Base-by-base conservation (phyloP, 53 echinoderm and acorn worm genomes). In the Apostichopus leukothele region DNA sequence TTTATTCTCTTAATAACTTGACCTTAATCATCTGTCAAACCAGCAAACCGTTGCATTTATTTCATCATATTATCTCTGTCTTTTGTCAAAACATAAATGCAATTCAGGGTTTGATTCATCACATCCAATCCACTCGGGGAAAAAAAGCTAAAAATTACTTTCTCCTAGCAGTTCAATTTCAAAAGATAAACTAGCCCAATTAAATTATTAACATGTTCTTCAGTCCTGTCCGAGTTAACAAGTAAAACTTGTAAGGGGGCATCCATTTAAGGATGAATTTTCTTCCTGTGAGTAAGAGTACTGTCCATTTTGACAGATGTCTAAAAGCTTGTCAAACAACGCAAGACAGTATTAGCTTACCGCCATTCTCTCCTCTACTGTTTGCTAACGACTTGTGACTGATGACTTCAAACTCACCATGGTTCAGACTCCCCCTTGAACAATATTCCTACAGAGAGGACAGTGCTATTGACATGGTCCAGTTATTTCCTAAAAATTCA, bases 271-370 rank as follows among this genome's bases (percentile, higher is more conserved):
- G 18, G 71, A 71, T 71, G 71, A 71, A 71, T 71, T 71, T n/a
- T 71, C 71, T 71, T 71, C 18, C 71, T 71, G 71, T 71, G 71
- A 71, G 71, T 71, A 71, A 59, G 53, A 81, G 81, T 59, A 54
- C 81, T 81, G 81, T 81, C 81, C 81, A 81, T 81, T 71, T 81
- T 81, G 81, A 81, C 81, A 81, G 55, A 81, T 81, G 55, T 81
- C 23, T 59, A 81, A 81, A 81, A 81, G 81, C 81, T 54, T 81
- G 81, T 81, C 81, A 81, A 81, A 81, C 81, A 81, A 81, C 22
- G 59, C 22, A 54, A 55, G 55, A 19, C 55, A 16, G 25, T 55
- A 81, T 54, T 81, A 59, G 81, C 81, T 81, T 81, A 81, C 53
- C 51, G 55, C 54, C 71, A n/a, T n/a, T 18, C 20, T 16, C 18